Conservation (phyloP, 2,113 vertebrate genomes). For the Meleagris gallopavo region DNA sequence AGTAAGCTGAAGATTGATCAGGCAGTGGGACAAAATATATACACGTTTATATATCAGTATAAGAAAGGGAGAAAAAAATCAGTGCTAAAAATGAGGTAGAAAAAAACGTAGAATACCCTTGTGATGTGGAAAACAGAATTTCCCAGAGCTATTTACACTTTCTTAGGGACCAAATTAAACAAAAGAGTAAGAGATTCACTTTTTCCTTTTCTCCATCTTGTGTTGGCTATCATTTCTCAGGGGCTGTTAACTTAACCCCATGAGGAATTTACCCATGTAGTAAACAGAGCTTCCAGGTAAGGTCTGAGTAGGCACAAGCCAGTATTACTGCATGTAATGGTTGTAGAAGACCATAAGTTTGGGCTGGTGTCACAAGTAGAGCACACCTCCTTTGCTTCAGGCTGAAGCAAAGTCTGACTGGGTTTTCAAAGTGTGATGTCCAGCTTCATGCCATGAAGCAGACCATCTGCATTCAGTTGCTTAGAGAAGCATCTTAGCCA, state of each 20-base stretch:
- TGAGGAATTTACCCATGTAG: fast-evolving
- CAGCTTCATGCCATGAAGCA: not conserved
- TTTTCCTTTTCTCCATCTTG: not conserved
- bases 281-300: not conserved
- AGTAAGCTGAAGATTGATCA: not conserved
- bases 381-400: not conserved
- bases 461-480: not conserved
- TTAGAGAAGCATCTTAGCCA: not conserved
- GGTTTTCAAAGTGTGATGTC: not conserved
- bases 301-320: not conserved
- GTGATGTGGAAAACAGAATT: not conserved
- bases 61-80: not conserved
- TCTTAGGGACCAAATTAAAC: not conserved
- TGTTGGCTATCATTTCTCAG: fast-evolving
- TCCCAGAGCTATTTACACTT: not conserved
- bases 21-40: not conserved
- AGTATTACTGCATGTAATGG: not conserved
- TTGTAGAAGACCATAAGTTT: not conserved
- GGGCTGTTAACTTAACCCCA: not conserved
- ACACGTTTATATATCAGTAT: not conserved
- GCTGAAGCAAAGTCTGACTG: not conserved
- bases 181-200: not conserved
- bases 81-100: not conserved
- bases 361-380: not conserved
- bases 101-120: not conserved